Percentiles rank a stretch among this genome's conserved stretches.
These are phyloP conservation scores for Setipinna tenuifilis DNA, from an alignment of 2,797 vertebrate species.

Conservation along the genomic window DNA sequence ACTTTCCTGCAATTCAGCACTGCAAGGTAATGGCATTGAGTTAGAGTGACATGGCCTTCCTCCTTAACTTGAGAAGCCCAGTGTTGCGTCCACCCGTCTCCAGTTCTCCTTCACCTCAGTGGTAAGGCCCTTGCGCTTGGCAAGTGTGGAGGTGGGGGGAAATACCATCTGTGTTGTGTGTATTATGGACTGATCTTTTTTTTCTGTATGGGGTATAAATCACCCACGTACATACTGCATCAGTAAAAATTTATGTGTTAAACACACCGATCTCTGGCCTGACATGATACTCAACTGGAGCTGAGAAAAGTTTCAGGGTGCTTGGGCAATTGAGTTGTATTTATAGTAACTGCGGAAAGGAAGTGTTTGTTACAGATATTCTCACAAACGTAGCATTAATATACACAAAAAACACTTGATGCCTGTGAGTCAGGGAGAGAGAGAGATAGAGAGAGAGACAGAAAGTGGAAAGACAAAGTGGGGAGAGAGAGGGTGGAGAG, in stretches of 20 bases:
- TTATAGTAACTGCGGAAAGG: slow-evolving; percentile 25
- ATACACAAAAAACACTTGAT: slow-evolving; percentile 38
- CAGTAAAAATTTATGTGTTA: background rate
- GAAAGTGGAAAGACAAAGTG: background rate
- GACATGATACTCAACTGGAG: background rate
- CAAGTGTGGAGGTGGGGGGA: background rate
- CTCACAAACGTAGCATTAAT: slow-evolving; percentile 30
- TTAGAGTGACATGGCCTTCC: slow-evolving; percentile 28
- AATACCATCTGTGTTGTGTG: background rate
- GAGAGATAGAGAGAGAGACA: background rate
- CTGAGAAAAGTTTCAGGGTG: slow-evolving; percentile 3
- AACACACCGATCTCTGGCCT: background rate
- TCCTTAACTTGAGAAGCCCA: slow-evolving; percentile 46
- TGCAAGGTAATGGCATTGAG: slow-evolving; percentile 14
- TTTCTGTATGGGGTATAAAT: background rate
- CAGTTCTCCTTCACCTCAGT: slow-evolving; percentile 28
- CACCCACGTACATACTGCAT: background rate
- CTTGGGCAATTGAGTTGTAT: slow-evolving; percentile 18
- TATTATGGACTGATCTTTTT: background rate
- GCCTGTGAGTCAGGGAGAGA: slow-evolving; percentile 23
- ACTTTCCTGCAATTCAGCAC: slow-evolving; percentile 14
- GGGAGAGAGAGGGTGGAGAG: background rate
- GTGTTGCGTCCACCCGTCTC: slow-evolving; percentile 25
- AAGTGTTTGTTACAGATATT: slow-evolving; percentile 38
- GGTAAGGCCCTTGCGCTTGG: slow-evolving; percentile 29